Evolutionary conservation across 2,113 vertebrate genomes (phyloP), one percentile per base, ranked within the genome.

Genomic region (Chloropsis hardwickii): DNA sequence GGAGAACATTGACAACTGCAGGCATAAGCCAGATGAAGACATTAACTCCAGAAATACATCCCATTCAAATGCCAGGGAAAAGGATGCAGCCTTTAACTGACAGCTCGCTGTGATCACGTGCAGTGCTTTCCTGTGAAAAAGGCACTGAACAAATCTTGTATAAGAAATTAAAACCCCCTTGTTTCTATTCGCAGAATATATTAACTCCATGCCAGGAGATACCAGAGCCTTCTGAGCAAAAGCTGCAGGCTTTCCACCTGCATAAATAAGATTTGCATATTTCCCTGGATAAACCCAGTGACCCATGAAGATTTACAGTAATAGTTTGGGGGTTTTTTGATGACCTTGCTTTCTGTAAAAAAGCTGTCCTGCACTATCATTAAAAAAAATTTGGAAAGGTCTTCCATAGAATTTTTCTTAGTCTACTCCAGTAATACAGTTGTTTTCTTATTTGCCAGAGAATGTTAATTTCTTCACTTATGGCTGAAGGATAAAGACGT

Each of bases 41-140:
- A 77, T 9, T 40, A 80, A 91, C 64, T 80, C 70, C 81, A 70
- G 44, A 88, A 92, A 90, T 29, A 94, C 74, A 69, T 54, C 23
- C 57, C 53, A 48, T 69, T 90, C 40, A 40, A 53, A 82, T 4
- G 11, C 61, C 71, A 86, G 62, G 33, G 71, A 44, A 87, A 85
- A 33, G 18, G 53, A 87, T 21, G 25, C 31, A 95, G 76, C 14
- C 39, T 81, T 64, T 39, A 81, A 42, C 45, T 57, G 76, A 37
- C 54, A 81, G 31, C 28, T 76, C 70, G 28, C 23, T 70, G 39
- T 14, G 48, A 74, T 67, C 79, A 61, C 0, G 0, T 28, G 10
- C 21, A 22, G 15, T 10, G 20, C 31, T 24, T 47, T 25, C 12
- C 51, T 0, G 1, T 8, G 37, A 91, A 66, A 14, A 37, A 57